Conservation (phyloP, 2,113 vertebrate genomes). For the Neogale vison region DNA sequence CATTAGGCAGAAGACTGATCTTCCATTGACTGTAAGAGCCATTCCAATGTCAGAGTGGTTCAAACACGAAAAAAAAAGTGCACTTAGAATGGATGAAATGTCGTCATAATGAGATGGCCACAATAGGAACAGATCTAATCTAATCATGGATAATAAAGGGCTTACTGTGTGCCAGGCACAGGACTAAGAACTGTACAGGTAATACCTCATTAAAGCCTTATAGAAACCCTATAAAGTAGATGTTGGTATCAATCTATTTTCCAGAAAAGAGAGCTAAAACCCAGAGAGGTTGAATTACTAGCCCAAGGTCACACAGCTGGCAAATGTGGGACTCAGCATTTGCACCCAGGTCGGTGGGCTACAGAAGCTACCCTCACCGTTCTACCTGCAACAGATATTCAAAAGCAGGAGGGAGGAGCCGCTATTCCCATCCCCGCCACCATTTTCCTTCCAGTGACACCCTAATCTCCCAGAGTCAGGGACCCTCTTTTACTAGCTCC, state of each 20-base stretch:
- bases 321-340: neutral
- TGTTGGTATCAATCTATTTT: neutral
- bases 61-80: neutral
- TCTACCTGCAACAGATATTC: neutral
- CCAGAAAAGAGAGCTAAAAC: neutral
- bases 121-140: neutral
- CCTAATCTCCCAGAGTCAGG: neutral
- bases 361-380: neutral
- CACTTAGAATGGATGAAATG: neutral
- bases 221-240: neutral
- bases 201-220: neutral
- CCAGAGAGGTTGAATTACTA: neutral
- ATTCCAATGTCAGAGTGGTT: neutral
- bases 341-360: neutral
- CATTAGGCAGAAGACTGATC: neutral
- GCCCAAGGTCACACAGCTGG: neutral
- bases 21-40: neutral
- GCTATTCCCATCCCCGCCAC: neutral
- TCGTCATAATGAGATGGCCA: neutral
- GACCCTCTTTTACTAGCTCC: neutral
- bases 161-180: neutral
- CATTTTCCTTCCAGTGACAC: neutral
- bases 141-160: neutral
- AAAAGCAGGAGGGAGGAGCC: neutral
- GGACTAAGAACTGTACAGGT: neutral